These are phyloP conservation scores for Anolis sagrei DNA, from an alignment of 2,113 vertebrate genomes.

Conservation along the genomic window DNA sequence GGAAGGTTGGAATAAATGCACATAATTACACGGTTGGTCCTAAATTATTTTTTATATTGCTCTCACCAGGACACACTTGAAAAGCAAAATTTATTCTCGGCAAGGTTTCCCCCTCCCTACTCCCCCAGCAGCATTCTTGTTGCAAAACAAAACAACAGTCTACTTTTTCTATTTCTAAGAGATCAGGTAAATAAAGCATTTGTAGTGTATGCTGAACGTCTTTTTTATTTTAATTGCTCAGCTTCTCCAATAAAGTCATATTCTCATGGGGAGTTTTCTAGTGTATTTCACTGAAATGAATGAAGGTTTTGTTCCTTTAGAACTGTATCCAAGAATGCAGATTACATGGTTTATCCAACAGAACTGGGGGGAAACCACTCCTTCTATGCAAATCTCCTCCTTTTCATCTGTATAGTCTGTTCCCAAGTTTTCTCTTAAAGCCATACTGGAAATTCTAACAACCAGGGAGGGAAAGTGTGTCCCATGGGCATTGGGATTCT, in stretches of 20 bases:
- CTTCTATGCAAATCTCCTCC: neutral
- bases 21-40: slow-evolving; percentile 76
- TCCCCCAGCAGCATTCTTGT: slow-evolving; percentile 40
- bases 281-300: neutral
- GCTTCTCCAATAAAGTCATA: neutral
- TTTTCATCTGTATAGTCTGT: neutral
- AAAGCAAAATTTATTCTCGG: slow-evolving; percentile 66
- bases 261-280: neutral
- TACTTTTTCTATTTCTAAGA: slow-evolving; percentile 7
- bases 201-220: slow-evolving; percentile 9
- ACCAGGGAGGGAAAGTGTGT: too few relatives aligned
- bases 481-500: too few relatives aligned
- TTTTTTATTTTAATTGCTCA: neutral
- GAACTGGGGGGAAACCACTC: too few relatives aligned
- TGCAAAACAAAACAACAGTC: slow-evolving; percentile 53
- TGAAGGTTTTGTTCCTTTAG: neutral
- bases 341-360: neutral
- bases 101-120: slow-evolving; percentile 55
- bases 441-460: neutral
- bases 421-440: too few relatives aligned
- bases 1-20: slow-evolving; percentile 80
- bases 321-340: neutral
- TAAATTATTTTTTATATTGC: slow-evolving; percentile 79
- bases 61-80: slow-evolving; percentile 68
- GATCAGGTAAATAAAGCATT: slow-evolving; percentile 44